Base-by-base conservation (phyloP, 2,797 vertebrate genomes). In the Hydrocynus forskahlii region DNA sequence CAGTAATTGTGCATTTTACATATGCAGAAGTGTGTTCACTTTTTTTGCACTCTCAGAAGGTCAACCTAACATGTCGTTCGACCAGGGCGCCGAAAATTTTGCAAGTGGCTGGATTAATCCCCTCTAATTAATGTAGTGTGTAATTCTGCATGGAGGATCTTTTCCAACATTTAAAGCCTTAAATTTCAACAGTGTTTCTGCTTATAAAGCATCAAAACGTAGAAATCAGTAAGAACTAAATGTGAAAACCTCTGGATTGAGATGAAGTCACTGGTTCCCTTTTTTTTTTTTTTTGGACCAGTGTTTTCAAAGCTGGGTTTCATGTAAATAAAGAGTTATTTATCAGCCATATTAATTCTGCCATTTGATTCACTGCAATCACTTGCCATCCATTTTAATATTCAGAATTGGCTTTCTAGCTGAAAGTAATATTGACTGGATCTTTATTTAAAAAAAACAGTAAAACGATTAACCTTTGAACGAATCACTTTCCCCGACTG, bases 381-480 rank as follows among this genome's bases (percentile, higher is more conserved):
- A 17, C 45, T 68, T 45, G 17, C 16, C 43, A 21, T 68, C 7
- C 17, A n/a, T 19, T 7, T 10, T 45, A 16, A 43, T 5, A 3
- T 68, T 40, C 38, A 43, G 10, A n/a, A 67, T 43, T 68, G 12
- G 9, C 16, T 43, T 43, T 35, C 45, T n/a, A 21, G n/a, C 13
- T 60, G 12, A 12, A 62, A 4, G 4, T 62, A 62, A 69, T 14
- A 23, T 48, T 14, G 43, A 69, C 19, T 54, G 21, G 7, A 6
- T 16, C 21, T 16, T 50, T 55, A 19, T 17, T 29, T 35, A 2
- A 2, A n/a, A 40, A 1, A n/a, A 40, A 55, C 7, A 14, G 12
- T 48, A 73, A 72, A 72, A 14, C 38, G 50, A 35, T 73, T 55
- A n/a, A 57, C 52, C 70, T n/a, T 38, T 13, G 17, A 48, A 14